Evolutionary conservation across 2,797 vertebrate genomes (phyloP), one percentile per base, ranked within the genome.

Genomic region (Cetoscarus ocellatus): DNA sequence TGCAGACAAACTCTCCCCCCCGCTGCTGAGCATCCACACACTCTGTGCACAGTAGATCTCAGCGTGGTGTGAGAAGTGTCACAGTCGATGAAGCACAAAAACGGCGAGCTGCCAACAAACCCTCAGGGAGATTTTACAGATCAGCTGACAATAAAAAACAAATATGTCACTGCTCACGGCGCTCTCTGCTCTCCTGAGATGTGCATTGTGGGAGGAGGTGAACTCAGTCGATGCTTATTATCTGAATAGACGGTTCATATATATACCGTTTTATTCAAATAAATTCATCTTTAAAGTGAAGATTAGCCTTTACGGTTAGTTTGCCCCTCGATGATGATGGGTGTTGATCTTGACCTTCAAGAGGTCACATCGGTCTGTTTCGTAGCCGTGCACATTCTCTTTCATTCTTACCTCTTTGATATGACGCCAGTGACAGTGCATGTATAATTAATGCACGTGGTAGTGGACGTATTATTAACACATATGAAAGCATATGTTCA

Each of bases 61-160:
- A 44, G 13, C 38, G 17, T 45, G 10, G 44, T 47, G 40, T 65
- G 47, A 52, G 61, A 66, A 53, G 45, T 48, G 71, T 70, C 77
- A 62, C 36, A 6, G 51, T 5, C 65, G 56, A 66, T 58, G 66
- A 69, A 52, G 54, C 70, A 55, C 55, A n/a, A 65, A 54, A 73
- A 48, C 65, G 39, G 53, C 6, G 58, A 70, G 77, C 70, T 58
- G 70, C 61, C 69, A 60, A 50, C 42, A 40, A 51, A 50, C 10
- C 61, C 56, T 53, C 17, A 43, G 61, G 51, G 56, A 36, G 13
- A n/a, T 73, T 60, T 13, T 0, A 38, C 51, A 17, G 12, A 67
- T 63, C 67, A 55, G 42, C 61, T 49, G 57, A 55, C 67, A 7
- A 40, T 56, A 17, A 75, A 13, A 47, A 71, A 63, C 43, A 53